Evolutionary conservation across 2,113 vertebrate genomes (phyloP), one percentile per base, ranked within the genome.

Genomic region (Mystacornis crossleyi): DNA sequence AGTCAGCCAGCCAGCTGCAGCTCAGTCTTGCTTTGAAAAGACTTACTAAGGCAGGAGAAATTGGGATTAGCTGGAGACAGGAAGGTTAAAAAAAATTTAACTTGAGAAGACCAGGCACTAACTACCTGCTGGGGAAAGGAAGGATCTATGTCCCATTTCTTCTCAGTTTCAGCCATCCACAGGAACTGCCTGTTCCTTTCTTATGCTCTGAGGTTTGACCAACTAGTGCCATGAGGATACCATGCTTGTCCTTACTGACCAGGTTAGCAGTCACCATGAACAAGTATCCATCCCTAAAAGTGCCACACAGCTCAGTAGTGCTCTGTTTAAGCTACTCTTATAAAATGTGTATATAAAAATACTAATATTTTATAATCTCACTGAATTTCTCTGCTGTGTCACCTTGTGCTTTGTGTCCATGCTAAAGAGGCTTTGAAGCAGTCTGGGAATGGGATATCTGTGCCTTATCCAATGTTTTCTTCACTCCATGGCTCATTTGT

Each of bases 21-120:
- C 58, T 84, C 12, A 48, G 23, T 73, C 90, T 93, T 89, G 80
- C 54, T 94, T 92, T 55, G 87, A 89, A 70, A 93, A 84, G 18
- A n/a, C 42, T 85, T 69, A 14, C 18, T 33, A 53, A 26, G 36
- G 50, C 60, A 92, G 50, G 45, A 86, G 62, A 61, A 75, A 69
- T 36, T 81, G 7, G 50, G 48, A 69, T 73, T 60, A 90, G 58
- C 21, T 88, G 57, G 64, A 61, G 42, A 93, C 43, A 83, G 48
- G 36, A 50, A 13, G 12, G 45, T 73, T 57, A 88, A 75, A 95
- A 95, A 70, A 57, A 81, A 21, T 8, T 47, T 38, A 7, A 78
- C 25, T 43, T 71, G 17, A 86, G 29, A 24, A 90, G 18, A 54
- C 24, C 26, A n/a, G 55, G 31, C 11, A 62, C 4, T 75, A 60